Percentiles rank a stretch among this genome's conserved stretches.
Conservation (phyloP, 2,113 vertebrate species). For the Pedionomus torquatus region DNA sequence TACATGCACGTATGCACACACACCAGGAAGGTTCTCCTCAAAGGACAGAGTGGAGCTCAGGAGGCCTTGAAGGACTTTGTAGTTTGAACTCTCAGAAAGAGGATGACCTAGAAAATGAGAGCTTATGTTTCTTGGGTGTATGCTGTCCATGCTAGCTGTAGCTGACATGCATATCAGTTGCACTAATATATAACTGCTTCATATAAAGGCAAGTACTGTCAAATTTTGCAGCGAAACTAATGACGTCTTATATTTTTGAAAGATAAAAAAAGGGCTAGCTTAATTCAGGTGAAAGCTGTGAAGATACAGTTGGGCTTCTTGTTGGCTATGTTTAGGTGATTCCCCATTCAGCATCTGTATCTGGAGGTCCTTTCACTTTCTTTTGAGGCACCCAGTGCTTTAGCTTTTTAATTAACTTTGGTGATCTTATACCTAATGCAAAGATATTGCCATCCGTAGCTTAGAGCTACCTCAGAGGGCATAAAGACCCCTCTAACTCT, state of each 20-base stretch:
- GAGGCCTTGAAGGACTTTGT: background rate
- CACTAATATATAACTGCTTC: background rate
- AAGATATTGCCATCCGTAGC: background rate
- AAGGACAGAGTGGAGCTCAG: background rate
- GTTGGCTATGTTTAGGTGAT: background rate
- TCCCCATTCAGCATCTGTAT: background rate
- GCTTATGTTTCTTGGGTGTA: accelerated
- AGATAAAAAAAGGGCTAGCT: background rate
- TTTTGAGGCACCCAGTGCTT: background rate
- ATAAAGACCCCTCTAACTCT: background rate
- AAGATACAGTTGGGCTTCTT: background rate
- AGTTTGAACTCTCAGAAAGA: background rate
- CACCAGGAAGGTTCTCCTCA: background rate
- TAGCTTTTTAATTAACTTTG: background rate
- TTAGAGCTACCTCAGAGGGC: background rate
- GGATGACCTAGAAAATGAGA: background rate
- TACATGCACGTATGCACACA: accelerated
- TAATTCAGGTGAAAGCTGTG: background rate
- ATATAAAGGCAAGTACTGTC: background rate
- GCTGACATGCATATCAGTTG: background rate
- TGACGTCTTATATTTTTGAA: background rate
- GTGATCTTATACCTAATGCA: background rate
- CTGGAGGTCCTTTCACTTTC: background rate
- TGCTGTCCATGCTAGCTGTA: background rate
- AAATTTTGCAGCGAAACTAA: background rate